Evolutionary conservation across 92 coral and sea anemone species (phyloP), one percentile per base, ranked within the genome.

Genomic region (Epizoanthus stellaris): DNA sequence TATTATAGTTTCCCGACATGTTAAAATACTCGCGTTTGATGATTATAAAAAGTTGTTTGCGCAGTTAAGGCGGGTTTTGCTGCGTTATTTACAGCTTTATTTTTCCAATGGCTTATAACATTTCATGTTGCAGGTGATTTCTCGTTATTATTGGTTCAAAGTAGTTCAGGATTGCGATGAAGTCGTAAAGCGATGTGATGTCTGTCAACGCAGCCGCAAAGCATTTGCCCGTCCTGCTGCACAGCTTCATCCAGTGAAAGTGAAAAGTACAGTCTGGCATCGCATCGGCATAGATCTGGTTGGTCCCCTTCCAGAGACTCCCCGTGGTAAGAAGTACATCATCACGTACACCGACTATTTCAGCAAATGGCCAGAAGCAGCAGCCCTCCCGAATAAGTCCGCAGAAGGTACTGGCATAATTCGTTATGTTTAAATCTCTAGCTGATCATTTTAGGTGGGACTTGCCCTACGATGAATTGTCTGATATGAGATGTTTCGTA

Each of bases 281-380:
- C 90, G 90, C 23, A 87, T 87, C 52, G 82, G 90, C 17, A 81
- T 87, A 14, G 87, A 87, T 64, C 87, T 87, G 61, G 86, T 87
- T 60, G 90, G 90, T n/a, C 84, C 91, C 54, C 83, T 88, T 49
- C 91, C 91, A 6, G 83, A 88, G 56, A 77, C 89, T 52, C 21
- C 88, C 66, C 83, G 67, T 34, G 21, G 85, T 11, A 86, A 77
- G 61, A 86, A 86, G 70, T 86, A 77, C 89, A 52, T 77, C 58
- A 86, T 86, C 57, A 86, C 85, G 53, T 86, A 80, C 62, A 86
- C 89, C 17, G 82, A 80, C 57, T 86, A 86, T 58, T 86, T 86
- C 59, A 77, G 89, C 83, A 86, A 86, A 65, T 86, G 85, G 89
- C 85, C 85, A 64, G 88, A 85, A 69, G 88, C 82, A 63, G 82